Conservation (phyloP, 2,113 vertebrate genomes). For the Tachycineta bicolor region DNA sequence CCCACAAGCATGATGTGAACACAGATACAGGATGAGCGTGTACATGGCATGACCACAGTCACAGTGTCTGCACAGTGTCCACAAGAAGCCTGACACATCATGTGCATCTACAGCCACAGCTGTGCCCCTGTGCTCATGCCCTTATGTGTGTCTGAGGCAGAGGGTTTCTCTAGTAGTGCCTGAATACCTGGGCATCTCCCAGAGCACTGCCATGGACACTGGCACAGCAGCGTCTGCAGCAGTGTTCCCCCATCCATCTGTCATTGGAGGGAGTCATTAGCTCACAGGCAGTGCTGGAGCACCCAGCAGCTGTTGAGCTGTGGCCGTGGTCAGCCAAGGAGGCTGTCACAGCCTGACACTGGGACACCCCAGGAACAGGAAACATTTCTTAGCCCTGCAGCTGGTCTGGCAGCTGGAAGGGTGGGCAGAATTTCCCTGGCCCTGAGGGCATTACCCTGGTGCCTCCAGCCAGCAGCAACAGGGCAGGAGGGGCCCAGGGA, state of each 20-base stretch:
- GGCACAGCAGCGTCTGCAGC: fast-evolving
- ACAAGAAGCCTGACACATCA: background rate
- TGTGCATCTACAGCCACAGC: background rate
- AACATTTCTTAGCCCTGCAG: background rate
- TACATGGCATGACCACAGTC: background rate
- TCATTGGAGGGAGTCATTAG: too few species aligned
- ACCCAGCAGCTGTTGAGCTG: background rate
- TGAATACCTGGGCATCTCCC: background rate
- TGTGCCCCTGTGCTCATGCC: too few species aligned
- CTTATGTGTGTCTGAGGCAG: fast-evolving
- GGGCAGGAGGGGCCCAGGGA: background rate
- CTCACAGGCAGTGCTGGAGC: background rate
- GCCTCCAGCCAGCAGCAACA: background rate
- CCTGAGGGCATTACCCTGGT: background rate
- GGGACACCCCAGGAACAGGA: background rate
- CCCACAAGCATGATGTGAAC: background rate
- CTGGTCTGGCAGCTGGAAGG: background rate
- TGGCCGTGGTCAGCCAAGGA: background rate
- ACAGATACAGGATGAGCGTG: background rate
- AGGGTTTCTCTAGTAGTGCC: background rate
- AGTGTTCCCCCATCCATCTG: fast-evolving
- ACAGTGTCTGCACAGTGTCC: background rate
- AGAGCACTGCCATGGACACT: fast-evolving
- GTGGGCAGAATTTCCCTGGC: background rate
- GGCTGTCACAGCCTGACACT: background rate